Base-by-base conservation (phyloP, 2,888 invertebrate species). In the Tetheella fluctuosa region DNA sequence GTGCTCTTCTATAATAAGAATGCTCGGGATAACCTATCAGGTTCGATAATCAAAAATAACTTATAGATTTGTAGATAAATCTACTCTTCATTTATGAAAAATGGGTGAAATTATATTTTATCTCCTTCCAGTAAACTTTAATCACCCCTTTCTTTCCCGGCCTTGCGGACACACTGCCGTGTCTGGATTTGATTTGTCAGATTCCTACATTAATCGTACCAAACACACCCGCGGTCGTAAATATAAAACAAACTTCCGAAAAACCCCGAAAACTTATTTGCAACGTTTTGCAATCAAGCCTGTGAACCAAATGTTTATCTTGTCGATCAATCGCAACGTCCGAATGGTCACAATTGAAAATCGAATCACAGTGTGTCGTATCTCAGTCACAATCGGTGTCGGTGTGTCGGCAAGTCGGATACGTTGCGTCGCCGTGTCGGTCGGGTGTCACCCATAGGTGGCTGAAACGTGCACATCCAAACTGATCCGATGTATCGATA, bases 321-420 rank as follows among this genome's bases (percentile, higher is more conserved):
- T 83, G 80, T 80, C 79, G 52, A 83, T 83, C 83, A 76, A 74
- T 71, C 64, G 64, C 60, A 65, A 62, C 62, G 72, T 72, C 64
- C 77, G 79, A 83, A 77, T 76, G 81, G 79, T 80, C 77, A 80
- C 82, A 83, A 86, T 83, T 80, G 75, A 73, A 79, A 81, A 80
- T 79, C 78, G 81, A 80, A 82, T 84, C 82, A 79, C 80, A 70
- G 81, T n/a, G 42, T 17, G 73, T 75, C 70, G 81, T 87, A 91
- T 92, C 91, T 83, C 72, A 79, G 71, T 76, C 82, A 84, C 84
- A 80, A 90, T 91, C 91, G 83, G 86, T 85, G 87, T 85, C 78
- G 77, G 67, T 68, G 71, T 73, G 75, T 74, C 59, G 62, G 57
- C 61, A 20, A 64, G 68, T 70, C 70, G 70, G 76, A 73, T 73